Base-by-base conservation (phyloP, 37 sponge, comb jelly and placozoan species). In the Cladorhizidae sp. region DNA sequence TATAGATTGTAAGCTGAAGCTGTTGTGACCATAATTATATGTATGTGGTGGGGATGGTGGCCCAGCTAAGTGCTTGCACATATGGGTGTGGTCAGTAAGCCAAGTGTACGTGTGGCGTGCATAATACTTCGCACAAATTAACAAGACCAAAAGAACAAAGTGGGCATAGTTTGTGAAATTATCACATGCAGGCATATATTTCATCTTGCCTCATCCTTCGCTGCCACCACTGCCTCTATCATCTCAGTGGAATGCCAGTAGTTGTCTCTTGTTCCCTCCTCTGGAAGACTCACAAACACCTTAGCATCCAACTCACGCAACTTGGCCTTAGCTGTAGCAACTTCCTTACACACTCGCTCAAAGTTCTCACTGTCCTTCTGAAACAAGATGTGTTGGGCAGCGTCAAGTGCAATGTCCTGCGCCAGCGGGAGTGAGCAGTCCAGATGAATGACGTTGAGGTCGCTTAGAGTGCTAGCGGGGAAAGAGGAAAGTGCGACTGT, bases 371-470 rank as follows among this genome's bases (percentile, higher is more conserved):
- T 28, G 20, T 62, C 70, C 40, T 70, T 22, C 2, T 52, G 25
- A 8, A 43, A 12, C 32, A 69, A n/a, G 2, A 43, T 43, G 32
- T 77, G 35, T 29, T 49, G 70, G 0, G 77, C 87, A 41, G 70
- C 29, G 9, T 69, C 18, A 28, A 81, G 23, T 29, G 75, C 58
- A 37, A 87, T n/a, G 28, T 87, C 87, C 20, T 58, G 49, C 1
- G 61, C 31, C 28, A 80, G 67, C 7, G 87, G 81, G 59, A 58
- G 50, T 23, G 69, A 58, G 74, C 28, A 3, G 35, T 70, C 26
- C 36, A 83, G 76, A 56, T 83, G 62, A 33, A 87, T 67, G 61
- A 82, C 57, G 49, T 54, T 64, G 52, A 59, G 40, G 33, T 42
- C 33, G 23, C 42, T 62, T 28, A 73, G 17, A 61, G 84, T 61